Percentiles rank a stretch among this genome's conserved stretches.
phyloP scores from a whole-genome alignment of 2,797 vertebrate species.

The Sebastes iracundus region DNA sequence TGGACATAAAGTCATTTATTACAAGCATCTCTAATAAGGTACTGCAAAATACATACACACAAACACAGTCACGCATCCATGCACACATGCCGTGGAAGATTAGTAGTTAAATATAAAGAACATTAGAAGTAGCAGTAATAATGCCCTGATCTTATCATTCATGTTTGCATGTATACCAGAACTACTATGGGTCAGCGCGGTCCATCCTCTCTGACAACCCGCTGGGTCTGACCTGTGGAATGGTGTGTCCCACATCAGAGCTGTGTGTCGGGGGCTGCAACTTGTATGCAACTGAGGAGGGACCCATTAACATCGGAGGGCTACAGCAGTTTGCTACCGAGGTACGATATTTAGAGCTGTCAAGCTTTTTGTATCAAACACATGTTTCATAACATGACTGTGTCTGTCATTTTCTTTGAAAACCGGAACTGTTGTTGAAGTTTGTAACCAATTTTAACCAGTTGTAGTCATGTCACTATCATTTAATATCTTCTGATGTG shows the following conservation, averaged over 20 bases:
- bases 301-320: conserved; percentile 96
- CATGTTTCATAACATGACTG: too few relatives aligned
- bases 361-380: neutral
- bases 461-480: too few relatives aligned
- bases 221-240: conserved; percentile 94
- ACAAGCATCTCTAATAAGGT: conserved; percentile 96
- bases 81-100: neutral
- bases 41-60: conserved; percentile 28
- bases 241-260: conserved; percentile 96
- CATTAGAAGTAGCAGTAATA: neutral
- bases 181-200: conserved; percentile 90
- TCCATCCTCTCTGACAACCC: conserved; percentile 96
- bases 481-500: too few relatives aligned
- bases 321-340: conserved; percentile 95
- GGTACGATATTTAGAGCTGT: conserved; percentile 73
- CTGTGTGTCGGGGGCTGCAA: conserved; percentile 97
- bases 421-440: too few relatives aligned
- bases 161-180: conserved; percentile 57
- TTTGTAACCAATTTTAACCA: too few relatives aligned
- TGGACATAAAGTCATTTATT: conserved; percentile 96
- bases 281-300: conserved; percentile 92
- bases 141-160: neutral
- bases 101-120: neutral
- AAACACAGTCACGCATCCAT: neutral
- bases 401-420: too few relatives aligned